Evolutionary conservation across 2,113 vertebrate species (phyloP).

Genomic region (Barnardius zonarius): DNA sequence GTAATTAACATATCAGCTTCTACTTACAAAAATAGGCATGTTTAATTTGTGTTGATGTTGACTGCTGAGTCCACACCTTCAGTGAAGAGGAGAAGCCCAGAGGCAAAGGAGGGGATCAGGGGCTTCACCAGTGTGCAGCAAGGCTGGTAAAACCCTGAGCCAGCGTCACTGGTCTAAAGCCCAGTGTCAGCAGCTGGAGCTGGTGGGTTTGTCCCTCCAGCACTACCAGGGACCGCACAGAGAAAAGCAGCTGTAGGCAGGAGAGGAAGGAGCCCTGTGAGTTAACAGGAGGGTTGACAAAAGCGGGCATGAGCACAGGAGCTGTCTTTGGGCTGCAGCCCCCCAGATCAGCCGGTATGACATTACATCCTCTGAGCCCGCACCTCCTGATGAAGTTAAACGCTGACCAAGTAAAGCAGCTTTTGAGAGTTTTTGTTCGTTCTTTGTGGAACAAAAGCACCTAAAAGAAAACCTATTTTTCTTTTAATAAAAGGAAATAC

Average conservation of each 20-base stretch:
- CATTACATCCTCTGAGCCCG: fast-evolving
- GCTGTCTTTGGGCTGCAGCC: background rate
- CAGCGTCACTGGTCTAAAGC: background rate
- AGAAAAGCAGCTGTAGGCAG: background rate
- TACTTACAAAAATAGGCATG: background rate
- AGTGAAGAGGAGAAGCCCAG: background rate
- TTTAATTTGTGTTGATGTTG: background rate
- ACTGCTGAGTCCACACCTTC: background rate
- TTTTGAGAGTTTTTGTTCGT: background rate
- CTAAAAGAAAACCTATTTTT: background rate
- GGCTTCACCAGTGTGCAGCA: background rate
- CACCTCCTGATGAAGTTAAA: background rate
- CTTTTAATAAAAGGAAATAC: background rate
- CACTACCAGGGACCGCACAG: background rate
- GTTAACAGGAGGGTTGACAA: background rate
- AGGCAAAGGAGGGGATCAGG: background rate
- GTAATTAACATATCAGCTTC: background rate
- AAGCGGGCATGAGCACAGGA: background rate
- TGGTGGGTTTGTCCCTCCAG: background rate
- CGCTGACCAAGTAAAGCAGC: background rate
- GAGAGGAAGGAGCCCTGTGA: background rate
- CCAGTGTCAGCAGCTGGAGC: background rate
- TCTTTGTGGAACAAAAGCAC: background rate
- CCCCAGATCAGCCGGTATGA: background rate
- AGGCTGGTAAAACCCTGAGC: background rate